phyloP scores from a whole-genome alignment of 1,140 invertebrate species.

The Magallana gigas region DNA sequence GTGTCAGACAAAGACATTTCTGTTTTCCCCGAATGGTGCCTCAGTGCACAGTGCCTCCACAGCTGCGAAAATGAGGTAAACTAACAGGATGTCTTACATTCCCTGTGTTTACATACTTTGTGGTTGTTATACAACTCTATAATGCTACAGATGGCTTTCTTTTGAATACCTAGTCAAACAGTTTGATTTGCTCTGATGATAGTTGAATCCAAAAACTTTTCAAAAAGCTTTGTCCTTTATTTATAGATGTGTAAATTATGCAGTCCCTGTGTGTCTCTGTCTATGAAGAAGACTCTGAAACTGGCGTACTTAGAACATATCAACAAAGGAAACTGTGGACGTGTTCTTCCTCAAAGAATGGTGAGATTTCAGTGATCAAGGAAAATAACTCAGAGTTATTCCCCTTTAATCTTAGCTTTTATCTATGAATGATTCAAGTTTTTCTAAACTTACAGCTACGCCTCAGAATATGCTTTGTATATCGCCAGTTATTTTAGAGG shows the following conservation, averaged over 20 bases:
- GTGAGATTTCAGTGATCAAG: constrained; percentile 79
- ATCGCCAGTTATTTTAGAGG: no score
- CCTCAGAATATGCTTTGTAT: no score
- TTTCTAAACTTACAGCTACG: no score
- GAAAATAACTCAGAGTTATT: not conserved
- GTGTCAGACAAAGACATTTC: constrained; percentile 89
- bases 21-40: constrained; percentile 87
- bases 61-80: constrained; percentile 80
- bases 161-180: no score
- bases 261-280: constrained; percentile 86
- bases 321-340: constrained; percentile 83
- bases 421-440: no score
- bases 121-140: no score
- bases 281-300: constrained; percentile 77
- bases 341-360: constrained; percentile 89
- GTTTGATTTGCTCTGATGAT: no score
- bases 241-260: constrained; percentile 88
- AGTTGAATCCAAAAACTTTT: no score
- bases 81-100: no score
- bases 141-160: no score
- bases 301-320: constrained; percentile 30
- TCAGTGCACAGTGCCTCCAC: constrained; percentile 81
- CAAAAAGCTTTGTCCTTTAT: not conserved
- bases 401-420: not conserved
- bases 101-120: no score